phyloP scores from a whole-genome alignment of 2,888 invertebrate genomes.

The Chesias legatella region DNA sequence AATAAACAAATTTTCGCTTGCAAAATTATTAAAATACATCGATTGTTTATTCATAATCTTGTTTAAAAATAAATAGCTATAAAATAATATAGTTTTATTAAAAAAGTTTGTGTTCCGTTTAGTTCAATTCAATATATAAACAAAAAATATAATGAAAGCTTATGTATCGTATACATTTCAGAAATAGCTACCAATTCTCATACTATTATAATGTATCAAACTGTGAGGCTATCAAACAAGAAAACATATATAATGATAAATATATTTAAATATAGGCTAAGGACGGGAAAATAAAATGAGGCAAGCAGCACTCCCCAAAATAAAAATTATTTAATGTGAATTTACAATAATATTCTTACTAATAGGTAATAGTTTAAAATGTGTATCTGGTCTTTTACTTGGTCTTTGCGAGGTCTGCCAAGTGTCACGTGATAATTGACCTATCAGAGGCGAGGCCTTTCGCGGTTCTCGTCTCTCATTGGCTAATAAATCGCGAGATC shows the following conservation, averaged over 20 bases:
- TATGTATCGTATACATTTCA: slow-evolving; percentile 39
- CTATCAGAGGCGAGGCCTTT: slow-evolving; percentile 28
- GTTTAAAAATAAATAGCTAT: slow-evolving; percentile 36
- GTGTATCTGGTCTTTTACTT: slow-evolving; percentile 34
- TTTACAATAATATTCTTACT: slow-evolving; percentile 11
- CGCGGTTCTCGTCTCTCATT: slow-evolving; percentile 25
- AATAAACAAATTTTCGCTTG: slow-evolving; percentile 47
- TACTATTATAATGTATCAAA: slow-evolving; percentile 10
- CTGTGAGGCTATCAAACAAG: slow-evolving; percentile 1
- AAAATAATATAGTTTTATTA: slow-evolving; percentile 60
- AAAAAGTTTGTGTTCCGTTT: slow-evolving; percentile 69
- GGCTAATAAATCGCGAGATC: slow-evolving; percentile 9
- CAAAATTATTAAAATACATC: slow-evolving; percentile 46
- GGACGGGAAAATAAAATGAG: slow-evolving; percentile 11
- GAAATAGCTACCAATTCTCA: slow-evolving; percentile 22
- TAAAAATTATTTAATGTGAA: slow-evolving; percentile 2
- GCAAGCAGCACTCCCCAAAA: not conserved
- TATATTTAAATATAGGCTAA: slow-evolving; percentile 5
- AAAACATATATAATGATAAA: no score
- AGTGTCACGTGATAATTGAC: slow-evolving; percentile 24
- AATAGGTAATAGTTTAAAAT: slow-evolving; percentile 24
- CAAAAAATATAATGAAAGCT: slow-evolving; percentile 63
- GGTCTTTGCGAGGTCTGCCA: slow-evolving; percentile 32
- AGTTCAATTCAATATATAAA: slow-evolving; percentile 60
- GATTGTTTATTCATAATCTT: slow-evolving; percentile 21